These are phyloP conservation scores for Meiosimyza decipiens DNA, from an alignment of 2,888 invertebrate species.

Conservation along the genomic window DNA sequence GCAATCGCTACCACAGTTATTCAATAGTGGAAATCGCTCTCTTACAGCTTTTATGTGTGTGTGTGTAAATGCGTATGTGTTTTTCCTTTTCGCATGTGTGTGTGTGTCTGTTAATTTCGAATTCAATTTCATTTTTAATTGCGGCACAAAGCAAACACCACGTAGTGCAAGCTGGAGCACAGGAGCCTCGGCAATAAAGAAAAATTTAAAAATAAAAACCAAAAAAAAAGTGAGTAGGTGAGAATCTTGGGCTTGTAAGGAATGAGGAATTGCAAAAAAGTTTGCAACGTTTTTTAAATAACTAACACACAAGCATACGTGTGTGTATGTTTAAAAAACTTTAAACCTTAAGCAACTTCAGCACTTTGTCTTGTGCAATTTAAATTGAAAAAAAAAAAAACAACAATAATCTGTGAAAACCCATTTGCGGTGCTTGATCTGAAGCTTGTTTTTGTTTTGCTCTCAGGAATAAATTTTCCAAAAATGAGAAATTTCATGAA, in stretches of 20 bases:
- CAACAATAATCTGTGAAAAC: too few species aligned
- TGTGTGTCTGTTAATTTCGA: constrained; percentile 35
- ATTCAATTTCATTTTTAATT: constrained; percentile 43
- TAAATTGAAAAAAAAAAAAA: too few species aligned
- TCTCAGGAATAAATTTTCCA: too few species aligned
- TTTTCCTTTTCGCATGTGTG: not conserved
- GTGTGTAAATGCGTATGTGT: constrained; percentile 17
- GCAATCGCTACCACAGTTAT: constrained; percentile 59
- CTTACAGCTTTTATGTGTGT: constrained; percentile 4
- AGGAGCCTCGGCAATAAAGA: not conserved
- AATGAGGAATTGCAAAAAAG: not conserved
- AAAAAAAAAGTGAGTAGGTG: not conserved
- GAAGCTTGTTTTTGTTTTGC: too few species aligned
- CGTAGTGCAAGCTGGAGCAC: too few species aligned
- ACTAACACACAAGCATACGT: too few species aligned
- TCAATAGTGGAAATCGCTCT: constrained; percentile 56
- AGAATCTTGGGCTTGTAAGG: not conserved
- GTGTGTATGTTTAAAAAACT: too few species aligned
- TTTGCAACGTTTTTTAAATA: too few species aligned
- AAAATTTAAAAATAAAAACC: not conserved
- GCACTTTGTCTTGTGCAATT: too few species aligned
- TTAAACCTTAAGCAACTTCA: too few species aligned
- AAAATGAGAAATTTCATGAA: too few species aligned
- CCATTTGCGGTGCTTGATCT: too few species aligned
- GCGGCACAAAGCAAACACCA: constrained; percentile 19